A percentile compares a stretch with the other conserved stretches of the same genome.
These are phyloP conservation scores for Pipra filicauda DNA, from an alignment of 2,113 vertebrate species.

Conservation along the genomic window DNA sequence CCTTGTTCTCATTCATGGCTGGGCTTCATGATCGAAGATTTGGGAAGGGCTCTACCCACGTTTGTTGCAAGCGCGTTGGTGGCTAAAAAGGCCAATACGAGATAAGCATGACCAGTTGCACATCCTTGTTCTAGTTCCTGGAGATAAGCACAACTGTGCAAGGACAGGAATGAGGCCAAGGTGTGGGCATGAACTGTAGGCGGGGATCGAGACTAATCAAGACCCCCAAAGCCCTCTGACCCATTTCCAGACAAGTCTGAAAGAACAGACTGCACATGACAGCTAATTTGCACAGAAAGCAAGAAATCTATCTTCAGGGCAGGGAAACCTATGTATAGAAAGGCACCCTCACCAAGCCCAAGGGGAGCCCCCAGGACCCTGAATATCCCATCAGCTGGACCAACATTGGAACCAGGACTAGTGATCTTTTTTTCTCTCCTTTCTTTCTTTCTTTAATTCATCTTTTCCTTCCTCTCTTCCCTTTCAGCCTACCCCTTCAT, in stretches of 20 bases:
- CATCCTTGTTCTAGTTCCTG: neutral
- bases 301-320: neutral
- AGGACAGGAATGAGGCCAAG: neutral
- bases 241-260: neutral
- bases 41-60: no score
- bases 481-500: neutral
- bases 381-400: neutral
- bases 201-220: neutral
- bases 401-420: neutral
- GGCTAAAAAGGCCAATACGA: no score
- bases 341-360: neutral
- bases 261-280: neutral
- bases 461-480: neutral
- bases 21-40: no score
- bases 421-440: neutral
- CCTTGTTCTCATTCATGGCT: neutral
- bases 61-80: no score
- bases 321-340: neutral
- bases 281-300: neutral
- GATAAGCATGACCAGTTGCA: neutral
- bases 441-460: neutral
- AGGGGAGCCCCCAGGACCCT: neutral
- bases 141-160: accelerated
- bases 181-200: neutral
- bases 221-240: neutral